Percentiles rank a stretch among this genome's conserved stretches.
phyloP scores from a whole-genome alignment of 2,797 vertebrate species.

The Pterois miles region DNA sequence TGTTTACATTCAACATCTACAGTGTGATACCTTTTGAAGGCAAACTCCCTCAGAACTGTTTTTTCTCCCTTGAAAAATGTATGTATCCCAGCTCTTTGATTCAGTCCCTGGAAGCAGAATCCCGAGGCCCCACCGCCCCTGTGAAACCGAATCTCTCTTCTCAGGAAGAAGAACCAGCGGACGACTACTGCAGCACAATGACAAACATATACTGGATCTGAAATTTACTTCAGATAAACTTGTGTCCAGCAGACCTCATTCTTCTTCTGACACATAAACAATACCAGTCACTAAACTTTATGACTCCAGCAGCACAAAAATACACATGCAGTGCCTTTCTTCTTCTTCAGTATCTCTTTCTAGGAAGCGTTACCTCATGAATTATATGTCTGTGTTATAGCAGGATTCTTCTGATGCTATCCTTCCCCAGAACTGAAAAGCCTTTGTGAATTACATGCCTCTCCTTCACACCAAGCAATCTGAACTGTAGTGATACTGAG shows the following conservation, averaged over 20 bases:
- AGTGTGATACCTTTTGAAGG: conserved; percentile 41
- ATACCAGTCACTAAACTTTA: neutral
- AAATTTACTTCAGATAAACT: conserved; percentile 40
- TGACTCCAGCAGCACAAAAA: neutral
- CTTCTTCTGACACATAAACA: neutral
- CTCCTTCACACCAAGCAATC: conserved; percentile 18
- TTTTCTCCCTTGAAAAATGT: conserved; percentile 48
- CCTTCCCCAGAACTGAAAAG: conserved; percentile 20
- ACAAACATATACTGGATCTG: conserved; percentile 15
- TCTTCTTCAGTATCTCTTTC: neutral
- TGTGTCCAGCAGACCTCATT: neutral
- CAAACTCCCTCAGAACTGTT: conserved; percentile 13
- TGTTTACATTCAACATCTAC: conserved; percentile 21
- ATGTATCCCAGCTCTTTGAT: conserved; percentile 51
- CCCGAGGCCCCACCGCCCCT: neutral
- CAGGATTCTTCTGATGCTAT: conserved; percentile 22
- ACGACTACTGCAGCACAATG: neutral
- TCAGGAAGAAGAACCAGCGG: neutral
- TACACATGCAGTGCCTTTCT: neutral
- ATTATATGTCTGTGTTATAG: conserved; percentile 14
- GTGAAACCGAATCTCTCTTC: conserved; percentile 12
- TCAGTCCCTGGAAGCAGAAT: conserved; percentile 25
- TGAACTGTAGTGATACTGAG: conserved; percentile 14
- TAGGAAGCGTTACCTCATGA: neutral
- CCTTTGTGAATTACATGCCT: conserved; percentile 22